phyloP scores from a whole-genome alignment of 1,140 invertebrate genomes.

The Odontomachus brunneus region DNA sequence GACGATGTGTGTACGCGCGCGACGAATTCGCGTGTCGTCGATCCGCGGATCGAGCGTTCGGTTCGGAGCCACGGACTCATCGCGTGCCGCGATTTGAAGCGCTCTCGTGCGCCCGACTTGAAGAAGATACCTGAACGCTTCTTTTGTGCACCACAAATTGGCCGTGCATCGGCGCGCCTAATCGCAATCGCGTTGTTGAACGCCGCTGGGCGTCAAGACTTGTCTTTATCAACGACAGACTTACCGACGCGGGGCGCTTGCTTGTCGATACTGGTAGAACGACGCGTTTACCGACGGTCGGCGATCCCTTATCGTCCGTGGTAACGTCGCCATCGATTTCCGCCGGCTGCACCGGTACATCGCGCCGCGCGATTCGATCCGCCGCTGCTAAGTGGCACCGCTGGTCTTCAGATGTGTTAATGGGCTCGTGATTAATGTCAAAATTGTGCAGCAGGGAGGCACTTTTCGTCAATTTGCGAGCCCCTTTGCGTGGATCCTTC shows the following conservation, averaged over 20 bases:
- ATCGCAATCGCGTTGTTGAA: too few relatives aligned
- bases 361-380: constrained; percentile 2
- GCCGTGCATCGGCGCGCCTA: too few relatives aligned
- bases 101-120: too few relatives aligned
- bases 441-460: too few relatives aligned
- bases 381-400: constrained; percentile 62
- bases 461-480: too few relatives aligned
- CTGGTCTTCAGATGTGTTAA: constrained; percentile 10
- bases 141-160: too few relatives aligned
- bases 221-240: background rate
- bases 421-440: too few relatives aligned
- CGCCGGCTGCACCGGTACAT: constrained; percentile 38
- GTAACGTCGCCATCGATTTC: constrained; percentile 49
- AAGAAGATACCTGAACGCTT: too few relatives aligned
- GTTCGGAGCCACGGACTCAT: too few relatives aligned
- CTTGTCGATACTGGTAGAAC: background rate
- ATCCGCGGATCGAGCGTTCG: background rate
- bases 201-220: too few relatives aligned
- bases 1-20: background rate
- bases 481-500: too few relatives aligned
- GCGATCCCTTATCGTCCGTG: constrained; percentile 23
- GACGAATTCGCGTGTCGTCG: background rate
- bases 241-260: constrained; percentile 35
- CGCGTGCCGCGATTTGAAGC: too few relatives aligned
- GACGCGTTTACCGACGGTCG: background rate